Conservation (phyloP, 2,888 invertebrate genomes). For the Drosophila antonietae region DNA sequence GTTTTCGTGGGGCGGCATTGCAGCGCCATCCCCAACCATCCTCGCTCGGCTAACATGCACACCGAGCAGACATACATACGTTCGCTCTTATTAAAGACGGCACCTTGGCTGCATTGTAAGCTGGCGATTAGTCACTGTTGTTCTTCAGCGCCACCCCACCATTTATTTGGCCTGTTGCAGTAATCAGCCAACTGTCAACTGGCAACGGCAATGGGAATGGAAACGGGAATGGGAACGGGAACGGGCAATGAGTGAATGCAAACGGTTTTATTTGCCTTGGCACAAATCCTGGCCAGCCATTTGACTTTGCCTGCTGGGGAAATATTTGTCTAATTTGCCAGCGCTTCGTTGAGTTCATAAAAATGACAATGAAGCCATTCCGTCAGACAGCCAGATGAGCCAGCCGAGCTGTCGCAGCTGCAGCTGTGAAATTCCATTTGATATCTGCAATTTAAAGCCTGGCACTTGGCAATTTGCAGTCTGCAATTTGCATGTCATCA, state of each 20-base stretch:
- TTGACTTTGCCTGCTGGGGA: conserved; percentile 66
- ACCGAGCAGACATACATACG: conserved; percentile 23
- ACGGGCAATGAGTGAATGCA: conserved; percentile 23
- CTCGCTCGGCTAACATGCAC: neutral
- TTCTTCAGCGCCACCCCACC: conserved; percentile 8
- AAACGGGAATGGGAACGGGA: conserved; percentile 1
- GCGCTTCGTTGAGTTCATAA: conserved; percentile 73
- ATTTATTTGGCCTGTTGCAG: conserved; percentile 70
- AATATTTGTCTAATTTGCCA: conserved; percentile 79
- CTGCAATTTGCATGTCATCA: conserved; percentile 61
- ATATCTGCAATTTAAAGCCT: conserved; percentile 20
- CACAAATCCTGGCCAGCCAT: conserved; percentile 69
- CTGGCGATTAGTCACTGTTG: conserved; percentile 64
- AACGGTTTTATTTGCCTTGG: conserved; percentile 65
- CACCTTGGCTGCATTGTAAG: conserved; percentile 44
- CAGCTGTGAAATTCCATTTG: conserved; percentile 11
- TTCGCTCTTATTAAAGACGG: conserved; percentile 56
- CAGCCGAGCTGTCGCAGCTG: neutral
- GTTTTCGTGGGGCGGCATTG: conserved; percentile 48
- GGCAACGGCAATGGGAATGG: conserved; percentile 9
- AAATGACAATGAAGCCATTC: conserved; percentile 75
- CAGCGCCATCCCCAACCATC: conserved; percentile 3
- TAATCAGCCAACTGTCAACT: conserved; percentile 64
- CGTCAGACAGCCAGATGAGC: conserved; percentile 21
- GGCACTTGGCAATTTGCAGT: conserved; percentile 30